These are phyloP conservation scores for Dermolepida albohirtum DNA, from an alignment of 2,888 invertebrate species.

Conservation along the genomic window DNA sequence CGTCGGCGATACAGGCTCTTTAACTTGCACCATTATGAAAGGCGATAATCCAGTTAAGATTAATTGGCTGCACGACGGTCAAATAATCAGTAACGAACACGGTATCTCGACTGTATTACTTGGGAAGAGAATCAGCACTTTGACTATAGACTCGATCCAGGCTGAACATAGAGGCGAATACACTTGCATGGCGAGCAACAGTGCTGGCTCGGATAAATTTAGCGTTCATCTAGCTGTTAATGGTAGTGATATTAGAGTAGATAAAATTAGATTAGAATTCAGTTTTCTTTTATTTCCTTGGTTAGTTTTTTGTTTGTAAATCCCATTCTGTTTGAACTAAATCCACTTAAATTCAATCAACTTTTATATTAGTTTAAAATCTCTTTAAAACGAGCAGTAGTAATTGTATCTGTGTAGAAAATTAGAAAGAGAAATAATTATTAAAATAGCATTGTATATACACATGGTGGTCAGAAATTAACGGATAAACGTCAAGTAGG, in stretches of 20 bases:
- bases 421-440: too few species aligned
- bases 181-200: slow-evolving; percentile 79
- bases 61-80: slow-evolving; percentile 71
- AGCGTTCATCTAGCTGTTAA: slow-evolving; percentile 75
- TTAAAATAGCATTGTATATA: too few species aligned
- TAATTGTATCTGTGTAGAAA: too few species aligned
- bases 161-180: slow-evolving; percentile 79
- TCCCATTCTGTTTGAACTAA: too few species aligned
- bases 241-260: slow-evolving; percentile 65
- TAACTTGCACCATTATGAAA: slow-evolving; percentile 77
- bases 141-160: slow-evolving; percentile 73
- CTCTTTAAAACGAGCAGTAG: too few species aligned
- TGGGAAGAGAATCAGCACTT: slow-evolving; percentile 68
- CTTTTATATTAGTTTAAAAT: too few species aligned
- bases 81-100: slow-evolving; percentile 59
- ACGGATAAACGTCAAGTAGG: too few species aligned
- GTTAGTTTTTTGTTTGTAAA: slow-evolving; percentile 23
- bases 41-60: slow-evolving; percentile 77
- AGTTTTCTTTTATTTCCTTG: slow-evolving; percentile 12
- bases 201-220: slow-evolving; percentile 74
- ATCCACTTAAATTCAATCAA: too few species aligned
- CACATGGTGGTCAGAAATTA: too few species aligned
- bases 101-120: slow-evolving; percentile 63
- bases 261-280: slow-evolving; percentile 8
- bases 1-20: slow-evolving; percentile 77